Base-by-base conservation (phyloP, 2,113 vertebrate species). In the Nestor notabilis region DNA sequence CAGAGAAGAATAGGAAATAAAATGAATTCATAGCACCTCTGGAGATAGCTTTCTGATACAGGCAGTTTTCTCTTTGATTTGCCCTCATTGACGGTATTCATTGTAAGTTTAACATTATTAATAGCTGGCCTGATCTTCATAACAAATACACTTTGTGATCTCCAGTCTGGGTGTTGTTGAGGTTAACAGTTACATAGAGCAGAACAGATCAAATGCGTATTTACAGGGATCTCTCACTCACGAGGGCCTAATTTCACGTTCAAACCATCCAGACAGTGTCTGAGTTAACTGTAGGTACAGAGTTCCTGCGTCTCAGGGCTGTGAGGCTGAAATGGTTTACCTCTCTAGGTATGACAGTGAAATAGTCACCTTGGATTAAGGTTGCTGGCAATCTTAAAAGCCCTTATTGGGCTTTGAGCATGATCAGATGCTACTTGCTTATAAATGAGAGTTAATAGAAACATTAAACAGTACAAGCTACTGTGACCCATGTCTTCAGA, bases 1-100 rank as follows among this genome's bases (percentile, higher is more conserved):
- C 95, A 97, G 93, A 83, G 84, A 97, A 97, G 91, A 93, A 96
- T 92, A 91, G 75, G 70, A 95, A 96, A 95, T 97, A 64, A 97
- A 98, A 96, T 96, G 27, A 96, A 97, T 97, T 80, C 64, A 27
- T 96, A 96, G 95, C 66, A 92, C 65, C 78, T 96, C 96, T 90
- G 82, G 81, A 98, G 94, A 95, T 92, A 74, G 85, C 91, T 87
- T 94, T 97, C 43, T 87, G 90, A 90, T 90, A 79, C 53, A 78
- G 55, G 18, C 66, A 78, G 81, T 93, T 93, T 93, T 74, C 94
- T 93, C 70, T 95, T 97, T 93, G 84, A 94, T 94, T 96, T 96
- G 75, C 79, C 91, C 53, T 94, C 92, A 64, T 43, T 95, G 76
- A 53, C 65, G 80, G 49, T 69, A 56, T 95, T 97, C 89, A 64